Base-by-base conservation (phyloP, 2,113 vertebrate genomes). In the Bujurquina vittata region DNA sequence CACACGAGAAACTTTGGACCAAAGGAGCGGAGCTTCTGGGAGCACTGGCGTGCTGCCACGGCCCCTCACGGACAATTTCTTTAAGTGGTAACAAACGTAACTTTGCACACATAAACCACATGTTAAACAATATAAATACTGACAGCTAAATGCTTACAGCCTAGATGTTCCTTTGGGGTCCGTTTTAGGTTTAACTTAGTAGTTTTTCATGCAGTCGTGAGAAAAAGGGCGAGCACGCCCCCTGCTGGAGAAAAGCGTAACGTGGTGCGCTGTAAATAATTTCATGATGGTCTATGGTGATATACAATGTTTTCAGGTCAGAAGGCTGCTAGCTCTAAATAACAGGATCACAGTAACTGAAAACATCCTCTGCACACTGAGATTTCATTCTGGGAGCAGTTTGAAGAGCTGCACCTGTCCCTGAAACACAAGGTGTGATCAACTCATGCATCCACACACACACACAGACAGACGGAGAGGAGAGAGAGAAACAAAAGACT, bases 1-100 rank as follows among this genome's bases (percentile, higher is more conserved):
- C 87, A 72, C 84, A 79, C 69, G 58, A 12, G 37, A 63, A 85
- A 81, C 18, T 92, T 89, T 78, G 84, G 84, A 43, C 54, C 61
- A 26, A 52, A 88, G 90, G 84, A 91, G 91, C 77, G 86, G 88
- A 81, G 90, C 75, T 26, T 63, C 35, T 33, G 52, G 56, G 54
- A 77, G 81, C 73, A 57, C 67, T 72, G 89, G 90, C 67, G 78
- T 76, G 55, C 67, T 43, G 60, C 2, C 62, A 14, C 14, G 22
- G 15, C 22, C 52, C 54, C 72, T 11, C 37, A 37, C 46, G 8
- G 22, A 58, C 8, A 18, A 11, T 2, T 9, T 29, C 8, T 3
- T 6, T 9, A 6, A 56, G 3, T 2, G 7, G 29, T 1, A 8
- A 35, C 5, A 72, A 40, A 31, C 1, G 26, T 40, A 22, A 91